phyloP scores from a whole-genome alignment of 1,140 invertebrate species.

The Psilanteris sp. region DNA sequence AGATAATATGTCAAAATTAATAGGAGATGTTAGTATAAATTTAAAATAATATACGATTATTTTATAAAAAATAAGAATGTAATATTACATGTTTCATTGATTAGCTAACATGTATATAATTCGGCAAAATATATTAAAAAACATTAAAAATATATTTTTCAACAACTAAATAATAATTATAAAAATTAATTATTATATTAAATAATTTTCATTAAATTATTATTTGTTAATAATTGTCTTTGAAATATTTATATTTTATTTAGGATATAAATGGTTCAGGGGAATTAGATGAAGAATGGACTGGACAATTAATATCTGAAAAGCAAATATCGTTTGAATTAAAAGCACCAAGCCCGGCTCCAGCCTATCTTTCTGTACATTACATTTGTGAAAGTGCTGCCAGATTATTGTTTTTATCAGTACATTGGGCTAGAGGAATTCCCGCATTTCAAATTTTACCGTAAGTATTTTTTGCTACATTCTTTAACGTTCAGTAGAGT shows the following conservation, averaged over 20 bases:
- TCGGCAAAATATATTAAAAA: too few species aligned
- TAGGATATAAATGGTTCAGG: slow-evolving; percentile 80
- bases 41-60: too few species aligned
- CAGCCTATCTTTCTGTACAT: slow-evolving; percentile 90
- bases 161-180: too few species aligned
- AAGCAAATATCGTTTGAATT: slow-evolving; percentile 88
- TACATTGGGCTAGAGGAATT: slow-evolving; percentile 93
- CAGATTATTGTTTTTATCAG: slow-evolving; percentile 91
- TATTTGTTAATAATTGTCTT: too few species aligned
- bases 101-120: too few species aligned
- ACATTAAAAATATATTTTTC: too few species aligned
- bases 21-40: slow-evolving; percentile 76
- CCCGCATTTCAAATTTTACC: slow-evolving; percentile 89
- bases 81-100: too few species aligned
- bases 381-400: slow-evolving; percentile 96
- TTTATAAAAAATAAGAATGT: too few species aligned
- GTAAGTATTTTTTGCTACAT: slow-evolving; percentile 76
- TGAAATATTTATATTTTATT: slow-evolving; percentile 17
- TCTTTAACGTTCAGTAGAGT: background rate
- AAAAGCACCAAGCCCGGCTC: slow-evolving; percentile 89
- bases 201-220: too few species aligned
- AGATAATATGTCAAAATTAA: slow-evolving; percentile 86
- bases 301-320: slow-evolving; percentile 84
- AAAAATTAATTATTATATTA: too few species aligned
- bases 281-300: slow-evolving; percentile 80